Percentiles rank a stretch among this genome's conserved stretches.
These are phyloP conservation scores for Eristalis arbustorum DNA, from an alignment of 2,888 invertebrate species.

Conservation along the genomic window DNA sequence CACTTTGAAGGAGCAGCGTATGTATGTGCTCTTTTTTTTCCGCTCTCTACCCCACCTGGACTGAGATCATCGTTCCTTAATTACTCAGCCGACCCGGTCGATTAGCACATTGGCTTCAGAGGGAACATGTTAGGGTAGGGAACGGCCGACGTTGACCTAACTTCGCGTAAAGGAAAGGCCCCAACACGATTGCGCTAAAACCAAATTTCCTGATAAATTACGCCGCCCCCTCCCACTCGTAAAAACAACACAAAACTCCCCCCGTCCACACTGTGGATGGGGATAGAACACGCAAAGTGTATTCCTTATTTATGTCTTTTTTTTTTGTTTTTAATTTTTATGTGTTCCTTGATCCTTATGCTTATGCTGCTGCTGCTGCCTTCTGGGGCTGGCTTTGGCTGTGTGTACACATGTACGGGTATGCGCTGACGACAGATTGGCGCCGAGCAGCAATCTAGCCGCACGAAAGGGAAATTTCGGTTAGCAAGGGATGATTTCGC, in stretches of 20 bases:
- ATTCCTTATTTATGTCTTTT: slow-evolving; percentile 8
- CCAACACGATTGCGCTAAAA: slow-evolving; percentile 64
- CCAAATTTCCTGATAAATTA: slow-evolving; percentile 25
- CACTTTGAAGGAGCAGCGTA: neutral
- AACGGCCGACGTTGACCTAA: slow-evolving; percentile 29
- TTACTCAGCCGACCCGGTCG: slow-evolving; percentile 12
- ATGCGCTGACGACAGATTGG: slow-evolving; percentile 53
- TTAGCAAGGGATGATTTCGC: slow-evolving; percentile 39
- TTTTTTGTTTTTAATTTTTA: slow-evolving; percentile 32
- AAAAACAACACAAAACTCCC: neutral
- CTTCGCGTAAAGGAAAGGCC: neutral
- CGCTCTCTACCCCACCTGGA: slow-evolving; percentile 1
- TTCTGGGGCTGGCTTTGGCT: slow-evolving; percentile 8
- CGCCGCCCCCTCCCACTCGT: neutral
- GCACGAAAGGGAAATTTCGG: slow-evolving; percentile 37
- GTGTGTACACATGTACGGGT: slow-evolving; percentile 4
- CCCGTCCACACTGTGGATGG: neutral
- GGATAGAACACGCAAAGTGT: slow-evolving; percentile 35
- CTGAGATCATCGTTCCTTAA: slow-evolving; percentile 58
- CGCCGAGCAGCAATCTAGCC: slow-evolving; percentile 23
- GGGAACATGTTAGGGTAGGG: slow-evolving; percentile 51
- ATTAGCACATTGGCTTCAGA: slow-evolving; percentile 6
- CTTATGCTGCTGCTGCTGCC: slow-evolving; percentile 4
- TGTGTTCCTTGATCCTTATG: slow-evolving; percentile 41
- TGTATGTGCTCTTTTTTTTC: neutral